Evolutionary conservation across 2,113 vertebrate species (phyloP).

Genomic region (Orientallactaga bullata): DNA sequence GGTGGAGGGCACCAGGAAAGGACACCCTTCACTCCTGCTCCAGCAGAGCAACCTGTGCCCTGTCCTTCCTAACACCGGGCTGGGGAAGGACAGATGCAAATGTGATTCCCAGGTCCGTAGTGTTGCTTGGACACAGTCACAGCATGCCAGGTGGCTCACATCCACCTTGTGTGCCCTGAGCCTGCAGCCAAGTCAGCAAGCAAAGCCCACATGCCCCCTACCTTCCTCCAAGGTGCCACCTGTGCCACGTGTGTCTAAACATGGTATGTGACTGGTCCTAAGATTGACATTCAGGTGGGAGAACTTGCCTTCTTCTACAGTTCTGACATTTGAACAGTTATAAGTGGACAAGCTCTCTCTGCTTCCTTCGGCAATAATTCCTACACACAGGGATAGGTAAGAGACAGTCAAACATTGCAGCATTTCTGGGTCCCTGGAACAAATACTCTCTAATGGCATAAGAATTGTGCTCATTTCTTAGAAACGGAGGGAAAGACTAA

Average conservation of each 20-base stretch:
- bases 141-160: too few relatives aligned
- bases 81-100: not conserved
- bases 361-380: not conserved
- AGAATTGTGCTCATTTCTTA: not conserved
- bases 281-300: not conserved
- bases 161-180: not conserved
- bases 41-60: not conserved
- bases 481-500: not conserved
- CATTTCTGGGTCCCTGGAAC: not conserved
- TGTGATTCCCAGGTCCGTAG: not conserved
- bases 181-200: rapidly evolving
- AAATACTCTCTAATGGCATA: not conserved
- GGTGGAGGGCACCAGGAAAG: not conserved
- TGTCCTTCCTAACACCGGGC: not conserved
- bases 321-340: not conserved
- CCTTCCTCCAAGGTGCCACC: not conserved
- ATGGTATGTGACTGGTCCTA: not conserved
- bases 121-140: not conserved
- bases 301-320: not conserved
- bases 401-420: not conserved
- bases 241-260: rapidly evolving
- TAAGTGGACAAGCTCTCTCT: not conserved
- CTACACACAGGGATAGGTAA: not conserved
- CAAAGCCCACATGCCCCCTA: not conserved
- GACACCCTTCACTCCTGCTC: not conserved